Conservation (phyloP, 2,113 vertebrate genomes). For the Myanophis thanlyinensis region DNA sequence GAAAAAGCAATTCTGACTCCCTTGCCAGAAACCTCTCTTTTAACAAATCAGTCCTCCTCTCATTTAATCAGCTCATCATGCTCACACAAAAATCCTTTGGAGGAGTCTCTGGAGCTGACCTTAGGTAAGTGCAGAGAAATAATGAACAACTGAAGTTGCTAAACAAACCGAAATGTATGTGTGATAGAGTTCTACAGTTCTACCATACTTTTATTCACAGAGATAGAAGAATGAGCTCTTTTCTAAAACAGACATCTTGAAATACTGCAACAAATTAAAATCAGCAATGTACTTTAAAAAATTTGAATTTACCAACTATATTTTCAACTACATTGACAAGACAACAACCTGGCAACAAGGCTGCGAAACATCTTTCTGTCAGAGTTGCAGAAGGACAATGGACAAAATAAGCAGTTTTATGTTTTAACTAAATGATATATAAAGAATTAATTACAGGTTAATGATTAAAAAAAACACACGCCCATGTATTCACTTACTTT, state of each 20-base stretch:
- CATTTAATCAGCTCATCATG: background rate
- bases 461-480: background rate
- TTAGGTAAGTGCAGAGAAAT: background rate
- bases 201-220: background rate
- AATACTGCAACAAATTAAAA: background rate
- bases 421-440: background rate
- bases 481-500: conserved; percentile 79
- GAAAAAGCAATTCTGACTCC: background rate
- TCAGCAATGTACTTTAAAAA: background rate
- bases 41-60: background rate
- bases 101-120: background rate
- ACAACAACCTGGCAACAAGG: background rate
- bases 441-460: background rate
- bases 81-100: background rate
- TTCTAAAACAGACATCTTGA: background rate
- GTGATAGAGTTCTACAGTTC: background rate
- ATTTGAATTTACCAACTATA: background rate
- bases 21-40: background rate
- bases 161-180: background rate
- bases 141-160: background rate
- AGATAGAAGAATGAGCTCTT: background rate
- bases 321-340: background rate
- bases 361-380: background rate
- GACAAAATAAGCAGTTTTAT: background rate
- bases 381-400: background rate